Percentiles rank a stretch among this genome's conserved stretches.
These are phyloP conservation scores for Philereme vetulata DNA, from an alignment of 2,888 invertebrate species.

Conservation along the genomic window DNA sequence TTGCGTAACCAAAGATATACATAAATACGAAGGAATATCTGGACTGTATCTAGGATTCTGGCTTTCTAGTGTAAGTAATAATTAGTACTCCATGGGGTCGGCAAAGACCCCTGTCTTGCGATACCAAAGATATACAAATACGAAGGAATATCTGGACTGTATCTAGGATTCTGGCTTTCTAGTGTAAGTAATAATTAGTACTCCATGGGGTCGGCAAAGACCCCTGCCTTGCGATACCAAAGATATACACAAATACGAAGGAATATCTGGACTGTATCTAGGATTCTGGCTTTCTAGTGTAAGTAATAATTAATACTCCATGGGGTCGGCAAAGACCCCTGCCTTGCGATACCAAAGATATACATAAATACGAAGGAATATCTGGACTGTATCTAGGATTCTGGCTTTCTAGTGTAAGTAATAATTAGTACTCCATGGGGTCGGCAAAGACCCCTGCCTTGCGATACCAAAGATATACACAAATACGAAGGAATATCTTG, in stretches of 20 bases:
- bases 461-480: conserved; percentile 94
- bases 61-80: conserved; percentile 90
- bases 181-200: conserved; percentile 89
- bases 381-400: conserved; percentile 96
- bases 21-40: conserved; percentile 90
- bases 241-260: conserved; percentile 94
- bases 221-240: conserved; percentile 94
- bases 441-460: no score
- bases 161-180: conserved; percentile 97
- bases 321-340: no score
- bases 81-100: no score
- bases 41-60: conserved; percentile 97
- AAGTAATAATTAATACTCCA: conserved; percentile 44
- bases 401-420: conserved; percentile 93
- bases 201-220: no score
- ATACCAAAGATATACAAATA: conserved; percentile 92
- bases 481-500: conserved; percentile 92
- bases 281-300: conserved; percentile 98
- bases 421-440: no score
- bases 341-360: conserved; percentile 90
- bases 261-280: conserved; percentile 93
- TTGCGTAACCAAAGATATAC: conserved; percentile 92
- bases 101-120: conserved; percentile 48
- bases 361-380: conserved; percentile 92
- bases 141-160: conserved; percentile 94